Base-by-base conservation (phyloP, 2,888 invertebrate genomes). In the Steinernema scapterisci region DNA sequence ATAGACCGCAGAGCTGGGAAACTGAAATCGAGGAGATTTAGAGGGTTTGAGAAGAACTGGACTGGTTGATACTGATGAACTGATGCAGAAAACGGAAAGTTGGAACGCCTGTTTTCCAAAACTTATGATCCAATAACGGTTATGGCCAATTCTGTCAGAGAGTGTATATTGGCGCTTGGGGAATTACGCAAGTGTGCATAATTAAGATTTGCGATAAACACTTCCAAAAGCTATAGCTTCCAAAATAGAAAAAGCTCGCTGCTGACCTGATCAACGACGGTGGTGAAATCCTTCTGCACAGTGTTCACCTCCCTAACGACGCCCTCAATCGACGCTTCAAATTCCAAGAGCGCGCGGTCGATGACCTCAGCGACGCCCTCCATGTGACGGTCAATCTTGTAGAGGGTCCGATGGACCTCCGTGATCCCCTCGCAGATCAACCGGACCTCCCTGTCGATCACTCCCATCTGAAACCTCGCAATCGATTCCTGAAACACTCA, bases 1-100 rank as follows among this genome's bases (percentile, higher is more conserved):
- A 56, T 75, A 75, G 9, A 72, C 21, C 11, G 73, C n/a, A 13
- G 43, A 52, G 63, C 74, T 51, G n/a, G 75, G 75, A 19, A 75
- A 74, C 74, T 74, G 63, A 25, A 74, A 70, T 13, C 9, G 5
- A 38, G 38, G 9, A 9, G 38, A n/a, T n/a, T n/a, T n/a, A n/a
- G n/a, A n/a, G n/a, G n/a, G n/a, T n/a, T n/a, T n/a, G n/a, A n/a
- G n/a, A n/a, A n/a, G n/a, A n/a, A n/a, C n/a, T n/a, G n/a, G n/a
- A n/a, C n/a, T n/a, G n/a, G n/a, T n/a, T 11, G 54, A 21, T 54
- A 23, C 25, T 16, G 54, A n/a, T n/a, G n/a, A n/a, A n/a, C n/a
- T n/a, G n/a, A n/a, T n/a, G n/a, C n/a, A n/a, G n/a, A n/a, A n/a
- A n/a, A n/a, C n/a, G n/a, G n/a, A n/a, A n/a, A n/a, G n/a, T n/a